Base-by-base conservation (phyloP, 2,113 vertebrate genomes). In the Proterorhinus semilunaris region DNA sequence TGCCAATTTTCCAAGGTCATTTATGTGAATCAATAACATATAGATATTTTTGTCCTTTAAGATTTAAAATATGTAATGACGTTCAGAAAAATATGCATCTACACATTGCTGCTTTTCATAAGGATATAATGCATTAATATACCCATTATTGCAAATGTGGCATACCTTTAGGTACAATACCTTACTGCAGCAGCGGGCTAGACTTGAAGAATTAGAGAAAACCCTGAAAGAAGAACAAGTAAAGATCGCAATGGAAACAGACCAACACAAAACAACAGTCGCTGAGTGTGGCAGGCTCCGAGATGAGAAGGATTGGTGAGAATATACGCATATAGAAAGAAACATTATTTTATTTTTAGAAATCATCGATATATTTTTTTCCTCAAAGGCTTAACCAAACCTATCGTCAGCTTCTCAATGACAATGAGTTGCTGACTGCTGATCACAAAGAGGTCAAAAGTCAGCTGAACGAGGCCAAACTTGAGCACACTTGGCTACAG, bases 391-490 rank as follows among this genome's bases (percentile, higher is more conserved):
- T 99, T 79, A 94, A 91, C 90, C 91, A 94, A 65, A 95, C 93
- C 0, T 93, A 98, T 82, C 94, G 81, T n/a, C 96, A 96, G 72
- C 94, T 99, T 76, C 81, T 95, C 59, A 95, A 89, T 59, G 96
- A 99, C 57, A 95, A 95, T 16, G 95, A 98, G 84, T 86, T 90
- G 69, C 94, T 99, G 62, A 95, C 95, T 62, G 91, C 86, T 0
- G 96, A 99, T 68, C 96, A 99, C 90, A 98, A 98, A 89, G 95
- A 95, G 78, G 82, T 98, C 64, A 99, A 99, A 93, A 95, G 93
- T 8, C 91, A 93, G 65, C 43, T 98, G 80, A 99, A 99, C 75
- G 94, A 88, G 72, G 94, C 94, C 68, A 96, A 95, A 84, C 91
- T 99, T 76, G 95, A 98, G 69, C 95, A 98, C 90, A 96, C 96